Evolutionary conservation across 1,140 invertebrate species (phyloP).

Genomic region (Brachystomella parvula): DNA sequence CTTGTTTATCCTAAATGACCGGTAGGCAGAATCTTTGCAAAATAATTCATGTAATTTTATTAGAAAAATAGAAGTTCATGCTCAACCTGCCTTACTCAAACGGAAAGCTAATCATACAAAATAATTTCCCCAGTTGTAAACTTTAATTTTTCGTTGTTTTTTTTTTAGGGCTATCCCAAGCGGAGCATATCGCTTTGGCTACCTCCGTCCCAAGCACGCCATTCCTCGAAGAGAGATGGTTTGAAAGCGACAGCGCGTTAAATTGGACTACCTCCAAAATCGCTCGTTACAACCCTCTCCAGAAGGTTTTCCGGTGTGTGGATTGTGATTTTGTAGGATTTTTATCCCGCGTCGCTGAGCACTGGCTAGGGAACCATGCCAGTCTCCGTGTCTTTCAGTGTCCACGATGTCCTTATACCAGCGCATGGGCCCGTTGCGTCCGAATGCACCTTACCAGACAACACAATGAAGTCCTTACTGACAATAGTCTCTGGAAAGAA

Average conservation of each 20-base stretch:
- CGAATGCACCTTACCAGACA: slow-evolving; percentile 62
- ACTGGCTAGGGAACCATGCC: slow-evolving; percentile 73
- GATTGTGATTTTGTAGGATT: slow-evolving; percentile 71
- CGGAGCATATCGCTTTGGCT: slow-evolving; percentile 40
- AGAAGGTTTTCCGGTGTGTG: slow-evolving; percentile 63
- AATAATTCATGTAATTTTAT: too few relatives aligned
- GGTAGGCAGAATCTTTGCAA: too few relatives aligned
- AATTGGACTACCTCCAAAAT: slow-evolving; percentile 63
- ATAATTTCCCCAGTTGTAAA: too few relatives aligned
- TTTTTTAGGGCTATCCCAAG: too few relatives aligned
- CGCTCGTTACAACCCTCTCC: slow-evolving; percentile 60
- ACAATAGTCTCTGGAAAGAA: slow-evolving; percentile 55
- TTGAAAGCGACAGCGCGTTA: slow-evolving; percentile 57
- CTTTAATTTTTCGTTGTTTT: too few relatives aligned
- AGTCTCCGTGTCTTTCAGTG: slow-evolving; percentile 60
- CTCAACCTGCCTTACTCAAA: too few relatives aligned
- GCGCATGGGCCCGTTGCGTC: slow-evolving; percentile 65
- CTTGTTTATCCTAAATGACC: too few relatives aligned
- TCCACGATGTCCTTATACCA: slow-evolving; percentile 60
- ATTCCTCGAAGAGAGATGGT: slow-evolving; percentile 55
- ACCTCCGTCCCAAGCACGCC: slow-evolving; percentile 37
- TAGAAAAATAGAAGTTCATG: too few relatives aligned
- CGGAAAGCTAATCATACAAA: too few relatives aligned
- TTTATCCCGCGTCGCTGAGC: slow-evolving; percentile 67
- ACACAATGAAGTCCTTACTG: slow-evolving; percentile 46